Evolutionary conservation across 2,797 vertebrate genomes (phyloP).

Genomic region (Anas flavirostris): DNA sequence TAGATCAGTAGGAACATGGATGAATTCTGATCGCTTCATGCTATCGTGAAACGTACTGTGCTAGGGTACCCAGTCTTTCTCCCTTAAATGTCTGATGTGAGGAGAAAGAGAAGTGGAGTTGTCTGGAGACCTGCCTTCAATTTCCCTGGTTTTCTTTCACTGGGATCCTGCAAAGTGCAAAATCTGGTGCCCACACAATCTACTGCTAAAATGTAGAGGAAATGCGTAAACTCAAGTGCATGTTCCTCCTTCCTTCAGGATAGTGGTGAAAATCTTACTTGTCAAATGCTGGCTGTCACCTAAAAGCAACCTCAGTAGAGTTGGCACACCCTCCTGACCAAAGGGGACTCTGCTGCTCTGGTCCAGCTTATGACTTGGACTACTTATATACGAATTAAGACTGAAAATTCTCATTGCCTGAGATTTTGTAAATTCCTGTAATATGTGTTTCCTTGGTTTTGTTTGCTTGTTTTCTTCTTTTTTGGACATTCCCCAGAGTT

Average conservation of each 20-base stretch:
- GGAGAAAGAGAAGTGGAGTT: neutral
- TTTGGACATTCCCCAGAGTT: neutral
- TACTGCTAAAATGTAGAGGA: neutral
- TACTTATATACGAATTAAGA: neutral
- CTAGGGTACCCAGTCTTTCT: neutral
- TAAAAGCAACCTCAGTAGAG: neutral
- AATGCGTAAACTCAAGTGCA: neutral
- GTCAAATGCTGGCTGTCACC: neutral
- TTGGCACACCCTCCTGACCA: accelerated
- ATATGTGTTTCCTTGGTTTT: neutral
- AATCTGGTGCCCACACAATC: neutral
- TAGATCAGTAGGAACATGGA: neutral
- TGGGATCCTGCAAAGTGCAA: neutral
- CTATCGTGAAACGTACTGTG: neutral
- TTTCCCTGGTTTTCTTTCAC: neutral
- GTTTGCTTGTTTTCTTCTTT: neutral
- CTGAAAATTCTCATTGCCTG: neutral
- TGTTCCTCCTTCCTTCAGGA: neutral
- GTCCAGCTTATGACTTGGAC: accelerated
- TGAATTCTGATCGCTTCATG: neutral
- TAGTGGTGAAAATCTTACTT: neutral
- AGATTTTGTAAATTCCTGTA: neutral
- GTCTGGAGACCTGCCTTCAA: neutral
- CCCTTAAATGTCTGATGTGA: neutral
- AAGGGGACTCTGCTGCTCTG: neutral